phyloP scores from a whole-genome alignment of 2,113 vertebrate species.

The Nibea albiflora region DNA sequence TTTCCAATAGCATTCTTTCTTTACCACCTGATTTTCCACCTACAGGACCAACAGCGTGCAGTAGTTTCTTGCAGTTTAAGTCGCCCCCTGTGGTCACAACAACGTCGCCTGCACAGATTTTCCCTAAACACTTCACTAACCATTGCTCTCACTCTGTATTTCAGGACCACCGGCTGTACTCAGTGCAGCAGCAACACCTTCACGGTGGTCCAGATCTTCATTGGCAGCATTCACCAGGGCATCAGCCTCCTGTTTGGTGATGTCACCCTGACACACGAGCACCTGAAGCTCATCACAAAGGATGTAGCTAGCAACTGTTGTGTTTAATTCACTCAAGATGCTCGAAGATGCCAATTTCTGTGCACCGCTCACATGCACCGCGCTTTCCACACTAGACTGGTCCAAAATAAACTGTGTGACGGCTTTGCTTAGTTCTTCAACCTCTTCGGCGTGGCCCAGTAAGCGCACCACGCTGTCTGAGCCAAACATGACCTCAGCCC shows the following conservation, averaged over 20 bases:
- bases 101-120: conserved; percentile 40
- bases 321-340: background rate
- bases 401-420: conserved; percentile 54
- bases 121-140: conserved; percentile 33
- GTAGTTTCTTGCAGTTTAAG: conserved; percentile 68
- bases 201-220: conserved; percentile 56
- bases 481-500: conserved; percentile 28
- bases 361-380: conserved; percentile 43
- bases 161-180: conserved; percentile 68
- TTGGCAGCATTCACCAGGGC: conserved; percentile 79
- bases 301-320: conserved; percentile 37
- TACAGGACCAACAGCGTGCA: conserved; percentile 77
- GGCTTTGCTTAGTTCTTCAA: conserved; percentile 44
- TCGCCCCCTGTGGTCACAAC: conserved; percentile 65
- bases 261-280: conserved; percentile 70
- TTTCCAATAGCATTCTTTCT: conserved; percentile 50
- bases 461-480: conserved; percentile 19
- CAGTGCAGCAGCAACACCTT: conserved; percentile 73
- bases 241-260: conserved; percentile 70
- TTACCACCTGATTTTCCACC: conserved; percentile 28
- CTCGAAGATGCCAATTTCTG: background rate
- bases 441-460: conserved; percentile 55
- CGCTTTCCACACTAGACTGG: conserved; percentile 22
- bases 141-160: conserved; percentile 67
- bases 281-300: conserved; percentile 41